A percentile compares a stretch with the other conserved stretches of the same genome.
Conservation (phyloP, 1,140 invertebrate species). For the Lepidostoma basale region DNA sequence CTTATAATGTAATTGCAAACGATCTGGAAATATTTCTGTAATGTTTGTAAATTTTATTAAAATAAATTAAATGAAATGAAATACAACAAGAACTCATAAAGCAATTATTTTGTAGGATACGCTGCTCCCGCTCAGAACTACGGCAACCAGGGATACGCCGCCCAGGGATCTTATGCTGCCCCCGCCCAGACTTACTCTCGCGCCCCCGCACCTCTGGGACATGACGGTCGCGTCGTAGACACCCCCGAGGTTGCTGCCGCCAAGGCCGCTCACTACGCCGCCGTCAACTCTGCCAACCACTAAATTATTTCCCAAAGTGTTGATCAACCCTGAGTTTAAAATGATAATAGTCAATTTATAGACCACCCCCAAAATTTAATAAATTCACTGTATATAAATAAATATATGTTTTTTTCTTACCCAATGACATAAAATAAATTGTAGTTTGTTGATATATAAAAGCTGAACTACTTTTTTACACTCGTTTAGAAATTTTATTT, state of each 20-base stretch:
- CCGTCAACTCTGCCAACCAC: constrained; percentile 51
- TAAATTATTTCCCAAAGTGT: background rate
- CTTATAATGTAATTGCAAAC: too few relatives aligned
- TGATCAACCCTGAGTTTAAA: background rate
- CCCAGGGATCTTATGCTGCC: constrained; percentile 41
- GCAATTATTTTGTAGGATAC: too few relatives aligned
- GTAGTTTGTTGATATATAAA: too few relatives aligned
- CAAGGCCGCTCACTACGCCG: constrained; percentile 56
- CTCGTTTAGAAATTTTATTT: too few relatives aligned
- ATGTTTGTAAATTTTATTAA: too few relatives aligned
- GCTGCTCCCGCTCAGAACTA: background rate
- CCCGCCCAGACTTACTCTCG: constrained; percentile 48
- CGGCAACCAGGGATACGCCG: background rate
- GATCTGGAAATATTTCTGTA: too few relatives aligned
- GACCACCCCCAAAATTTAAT: background rate
- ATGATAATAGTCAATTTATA: background rate
- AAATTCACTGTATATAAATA: too few relatives aligned
- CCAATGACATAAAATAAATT: too few relatives aligned
- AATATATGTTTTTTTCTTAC: too few relatives aligned
- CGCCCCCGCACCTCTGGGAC: constrained; percentile 46
- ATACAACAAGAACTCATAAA: too few relatives aligned
- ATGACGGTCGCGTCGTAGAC: constrained; percentile 53
- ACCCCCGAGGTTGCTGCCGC: constrained; percentile 57
- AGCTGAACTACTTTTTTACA: too few relatives aligned
- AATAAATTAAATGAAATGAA: too few relatives aligned